phyloP scores from a whole-genome alignment of 2,888 invertebrate species.

The Cataglyphis cursor region DNA sequence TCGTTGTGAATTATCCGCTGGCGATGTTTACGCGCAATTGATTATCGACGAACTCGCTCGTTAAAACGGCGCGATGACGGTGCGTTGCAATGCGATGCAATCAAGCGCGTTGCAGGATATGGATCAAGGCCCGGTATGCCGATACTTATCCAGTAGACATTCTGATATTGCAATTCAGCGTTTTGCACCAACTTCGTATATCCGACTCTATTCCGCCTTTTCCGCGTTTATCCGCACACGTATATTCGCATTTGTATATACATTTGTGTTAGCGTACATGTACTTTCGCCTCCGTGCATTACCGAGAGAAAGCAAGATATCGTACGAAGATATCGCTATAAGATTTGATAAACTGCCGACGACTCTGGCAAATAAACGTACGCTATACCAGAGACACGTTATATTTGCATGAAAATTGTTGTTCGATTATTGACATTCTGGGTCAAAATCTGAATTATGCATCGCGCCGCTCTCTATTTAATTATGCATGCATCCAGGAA shows the following conservation, averaged over 20 bases:
- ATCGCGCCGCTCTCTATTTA: conserved; percentile 54
- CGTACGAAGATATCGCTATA: neutral
- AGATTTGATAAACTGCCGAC: conserved; percentile 54
- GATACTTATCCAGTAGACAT: conserved; percentile 80
- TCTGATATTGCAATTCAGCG: conserved; percentile 82
- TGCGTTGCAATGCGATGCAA: conserved; percentile 30
- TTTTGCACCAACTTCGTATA: conserved; percentile 65
- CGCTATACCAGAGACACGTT: conserved; percentile 19
- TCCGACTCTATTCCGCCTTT: conserved; percentile 32
- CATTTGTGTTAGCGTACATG: conserved; percentile 4
- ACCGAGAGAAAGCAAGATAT: conserved; percentile 23
- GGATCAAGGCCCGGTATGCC: conserved; percentile 81
- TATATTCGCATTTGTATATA: conserved; percentile 5
- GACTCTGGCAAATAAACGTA: conserved; percentile 52
- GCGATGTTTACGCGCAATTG: conserved; percentile 20
- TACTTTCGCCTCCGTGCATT: neutral
- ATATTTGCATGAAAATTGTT: conserved; percentile 75
- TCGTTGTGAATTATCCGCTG: conserved; percentile 1
- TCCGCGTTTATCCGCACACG: conserved; percentile 7
- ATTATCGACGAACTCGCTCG: conserved; percentile 29
- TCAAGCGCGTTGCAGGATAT: conserved; percentile 72
- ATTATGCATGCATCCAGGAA: conserved; percentile 5
- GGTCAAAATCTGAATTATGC: conserved; percentile 74
- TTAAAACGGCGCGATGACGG: neutral
- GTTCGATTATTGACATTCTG: conserved; percentile 73